These are phyloP conservation scores for Nylanderia fulva DNA, from an alignment of 1,140 invertebrate species.

Conservation along the genomic window DNA sequence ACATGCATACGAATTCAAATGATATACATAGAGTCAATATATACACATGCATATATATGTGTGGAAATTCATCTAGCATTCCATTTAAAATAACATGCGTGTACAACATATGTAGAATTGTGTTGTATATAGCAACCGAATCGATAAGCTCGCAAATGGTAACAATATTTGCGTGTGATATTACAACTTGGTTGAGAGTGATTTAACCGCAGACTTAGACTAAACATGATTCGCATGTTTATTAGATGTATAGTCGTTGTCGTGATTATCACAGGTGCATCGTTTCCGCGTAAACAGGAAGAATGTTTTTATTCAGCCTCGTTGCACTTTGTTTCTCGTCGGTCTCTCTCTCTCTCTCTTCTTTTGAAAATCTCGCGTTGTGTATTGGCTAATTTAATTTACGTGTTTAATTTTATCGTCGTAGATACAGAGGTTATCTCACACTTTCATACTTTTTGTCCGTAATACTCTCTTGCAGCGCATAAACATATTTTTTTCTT, in stretches of 20 bases:
- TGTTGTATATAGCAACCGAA: conserved; percentile 21
- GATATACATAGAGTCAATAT: not conserved
- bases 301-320: conserved; percentile 8
- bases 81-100: not conserved
- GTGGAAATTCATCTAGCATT: not conserved
- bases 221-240: not conserved
- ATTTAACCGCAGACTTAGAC: conserved; percentile 23
- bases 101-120: not conserved
- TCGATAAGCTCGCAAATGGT: conserved; percentile 54
- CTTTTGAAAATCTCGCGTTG: not conserved
- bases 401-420: not conserved
- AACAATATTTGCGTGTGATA: conserved; percentile 29
- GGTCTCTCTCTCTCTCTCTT: not conserved
- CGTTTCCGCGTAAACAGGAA: not conserved
- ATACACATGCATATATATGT: not conserved
- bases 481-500: not conserved
- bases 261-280: conserved; percentile 35
- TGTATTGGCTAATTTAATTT: conserved; percentile 5
- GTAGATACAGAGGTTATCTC: conserved; percentile 31
- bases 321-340: not conserved
- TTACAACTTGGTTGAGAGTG: conserved; percentile 2
- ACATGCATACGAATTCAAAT: not conserved
- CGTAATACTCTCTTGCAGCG: not conserved
- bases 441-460: conserved; percentile 20
- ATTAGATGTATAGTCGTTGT: not conserved